Percentiles rank a stretch among this genome's conserved stretches.
Conservation (phyloP, 2,888 invertebrate genomes). For the Dasypogon diadema region DNA sequence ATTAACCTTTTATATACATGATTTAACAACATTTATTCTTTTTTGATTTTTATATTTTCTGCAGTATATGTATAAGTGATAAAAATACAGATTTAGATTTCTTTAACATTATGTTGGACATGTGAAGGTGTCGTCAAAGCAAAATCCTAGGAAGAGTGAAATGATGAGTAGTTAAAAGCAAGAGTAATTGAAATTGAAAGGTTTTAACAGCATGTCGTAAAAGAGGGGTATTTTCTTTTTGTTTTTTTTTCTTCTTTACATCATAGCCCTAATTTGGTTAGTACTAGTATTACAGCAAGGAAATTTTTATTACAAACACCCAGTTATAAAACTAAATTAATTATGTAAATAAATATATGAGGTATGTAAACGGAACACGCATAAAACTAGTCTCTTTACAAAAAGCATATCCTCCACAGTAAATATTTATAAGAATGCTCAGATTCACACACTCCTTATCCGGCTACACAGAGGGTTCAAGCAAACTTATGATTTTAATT, state of each 20-base stretch:
- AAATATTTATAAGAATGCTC: neutral
- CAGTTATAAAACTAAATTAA: neutral
- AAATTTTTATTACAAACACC: neutral
- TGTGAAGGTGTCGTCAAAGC: neutral
- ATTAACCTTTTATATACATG: slow-evolving; percentile 54
- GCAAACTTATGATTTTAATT: neutral
- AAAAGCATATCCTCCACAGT: neutral
- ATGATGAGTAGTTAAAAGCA: neutral
- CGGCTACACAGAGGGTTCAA: neutral
- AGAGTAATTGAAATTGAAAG: too few species aligned
- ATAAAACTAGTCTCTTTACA: neutral
- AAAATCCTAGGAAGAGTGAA: neutral
- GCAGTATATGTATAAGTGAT: slow-evolving; percentile 44
- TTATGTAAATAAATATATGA: neutral
- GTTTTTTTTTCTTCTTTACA: too few species aligned
- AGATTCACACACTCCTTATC: neutral
- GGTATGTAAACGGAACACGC: neutral
- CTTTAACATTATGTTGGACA: neutral
- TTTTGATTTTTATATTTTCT: slow-evolving; percentile 41
- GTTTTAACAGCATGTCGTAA: neutral
- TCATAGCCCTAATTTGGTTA: slow-evolving; percentile 24
- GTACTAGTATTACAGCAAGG: neutral
- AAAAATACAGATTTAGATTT: slow-evolving; percentile 47
- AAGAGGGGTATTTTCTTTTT: slow-evolving; percentile 6
- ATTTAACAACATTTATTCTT: slow-evolving; percentile 55